These are phyloP conservation scores for Epinephelus malabaricus DNA, from an alignment of 2,797 vertebrate species.

Conservation along the genomic window DNA sequence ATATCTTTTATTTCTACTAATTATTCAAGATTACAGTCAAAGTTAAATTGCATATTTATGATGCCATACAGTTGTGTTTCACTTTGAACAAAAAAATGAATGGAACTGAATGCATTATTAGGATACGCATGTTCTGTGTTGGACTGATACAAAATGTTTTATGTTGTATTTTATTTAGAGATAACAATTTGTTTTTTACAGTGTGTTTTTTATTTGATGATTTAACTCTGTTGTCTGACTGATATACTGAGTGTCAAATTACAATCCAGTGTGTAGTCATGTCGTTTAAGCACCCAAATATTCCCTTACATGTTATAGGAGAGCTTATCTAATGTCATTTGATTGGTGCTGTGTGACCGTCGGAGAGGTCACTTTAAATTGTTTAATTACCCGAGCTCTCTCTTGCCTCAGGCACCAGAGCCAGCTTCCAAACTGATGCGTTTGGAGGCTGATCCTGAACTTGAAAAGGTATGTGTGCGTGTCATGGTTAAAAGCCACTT, in stretches of 20 bases:
- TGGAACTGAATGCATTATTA: conserved; percentile 36
- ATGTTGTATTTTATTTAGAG: background rate
- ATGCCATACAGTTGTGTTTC: background rate
- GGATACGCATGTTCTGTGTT: conserved; percentile 18
- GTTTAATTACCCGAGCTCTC: conserved; percentile 80
- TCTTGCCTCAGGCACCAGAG: conserved; percentile 84
- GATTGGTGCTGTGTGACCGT: conserved; percentile 70
- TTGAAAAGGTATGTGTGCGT: conserved; percentile 83
- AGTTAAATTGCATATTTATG: background rate
- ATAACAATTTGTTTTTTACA: background rate
- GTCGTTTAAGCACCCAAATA: background rate
- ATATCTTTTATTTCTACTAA: background rate
- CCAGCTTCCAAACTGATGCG: conserved; percentile 85
- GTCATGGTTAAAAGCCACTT: conserved; percentile 35
- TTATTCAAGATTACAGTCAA: background rate
- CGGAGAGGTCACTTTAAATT: conserved; percentile 71
- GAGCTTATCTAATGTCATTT: conserved; percentile 44
- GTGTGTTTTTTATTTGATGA: background rate
- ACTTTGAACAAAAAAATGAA: background rate
- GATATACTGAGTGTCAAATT: background rate
- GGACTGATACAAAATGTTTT: background rate
- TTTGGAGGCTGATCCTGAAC: conserved; percentile 84
- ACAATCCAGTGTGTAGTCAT: conserved; percentile 18
- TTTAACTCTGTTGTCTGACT: conserved; percentile 10
- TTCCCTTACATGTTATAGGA: conserved; percentile 38